Conservation (phyloP, 1,140 invertebrate genomes). For the Drosophila littoralis region DNA sequence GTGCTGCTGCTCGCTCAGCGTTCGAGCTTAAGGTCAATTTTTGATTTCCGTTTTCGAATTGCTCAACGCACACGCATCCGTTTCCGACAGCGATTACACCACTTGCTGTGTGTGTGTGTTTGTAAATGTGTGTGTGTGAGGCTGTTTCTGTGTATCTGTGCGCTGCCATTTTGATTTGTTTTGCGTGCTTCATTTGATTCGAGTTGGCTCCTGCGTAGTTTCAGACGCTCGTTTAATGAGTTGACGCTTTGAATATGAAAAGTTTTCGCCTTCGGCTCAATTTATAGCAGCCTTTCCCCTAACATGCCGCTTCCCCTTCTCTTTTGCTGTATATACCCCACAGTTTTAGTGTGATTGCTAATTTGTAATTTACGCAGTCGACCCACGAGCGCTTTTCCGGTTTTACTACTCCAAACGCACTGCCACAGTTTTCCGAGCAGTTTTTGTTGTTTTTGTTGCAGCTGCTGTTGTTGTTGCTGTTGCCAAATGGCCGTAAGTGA, state of each 20-base stretch:
- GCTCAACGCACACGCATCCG: constrained; percentile 75
- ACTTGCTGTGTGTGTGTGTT: constrained; percentile 8
- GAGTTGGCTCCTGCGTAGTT: constrained; percentile 65
- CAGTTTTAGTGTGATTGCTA: constrained; percentile 80
- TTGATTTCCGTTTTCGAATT: constrained; percentile 82
- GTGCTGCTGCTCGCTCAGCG: constrained; percentile 10
- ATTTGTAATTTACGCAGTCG: constrained; percentile 83
- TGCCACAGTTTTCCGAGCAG: constrained; percentile 43
- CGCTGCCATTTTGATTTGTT: constrained; percentile 75
- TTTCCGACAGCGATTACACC: constrained; percentile 67
- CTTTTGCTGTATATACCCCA: background rate
- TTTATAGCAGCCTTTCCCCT: constrained; percentile 53
- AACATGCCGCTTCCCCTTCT: background rate
- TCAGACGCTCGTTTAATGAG: constrained; percentile 74
- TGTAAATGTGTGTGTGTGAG: background rate
- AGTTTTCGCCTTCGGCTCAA: constrained; percentile 61
- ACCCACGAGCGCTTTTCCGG: constrained; percentile 61
- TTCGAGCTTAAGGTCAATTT: constrained; percentile 78
- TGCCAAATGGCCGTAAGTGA: constrained; percentile 73
- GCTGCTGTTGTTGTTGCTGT: constrained; percentile 16
- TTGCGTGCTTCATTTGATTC: constrained; percentile 80
- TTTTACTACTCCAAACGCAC: constrained; percentile 60
- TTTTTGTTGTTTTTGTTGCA: constrained; percentile 4
- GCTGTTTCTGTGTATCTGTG: constrained; percentile 22
- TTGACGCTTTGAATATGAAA: constrained; percentile 82